These are phyloP conservation scores for Apocrypta bakeri DNA, from an alignment of 1,140 invertebrate species.

Conservation along the genomic window DNA sequence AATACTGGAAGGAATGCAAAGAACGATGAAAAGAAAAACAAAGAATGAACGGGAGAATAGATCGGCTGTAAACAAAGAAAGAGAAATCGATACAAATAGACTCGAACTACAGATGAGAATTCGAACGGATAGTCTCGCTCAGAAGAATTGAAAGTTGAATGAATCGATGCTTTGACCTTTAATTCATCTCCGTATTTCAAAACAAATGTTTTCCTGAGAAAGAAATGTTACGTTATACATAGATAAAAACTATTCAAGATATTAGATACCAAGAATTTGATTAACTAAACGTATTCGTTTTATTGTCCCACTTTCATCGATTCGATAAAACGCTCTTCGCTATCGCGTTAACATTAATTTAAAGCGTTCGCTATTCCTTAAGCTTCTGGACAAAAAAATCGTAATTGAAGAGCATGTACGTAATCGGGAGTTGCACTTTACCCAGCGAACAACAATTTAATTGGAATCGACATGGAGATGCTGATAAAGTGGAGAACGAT, in stretches of 20 bases:
- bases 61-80: no score
- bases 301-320: slow-evolving; percentile 31
- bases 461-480: not conserved
- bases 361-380: not conserved
- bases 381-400: not conserved
- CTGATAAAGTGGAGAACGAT: not conserved
- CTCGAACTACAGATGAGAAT: not conserved
- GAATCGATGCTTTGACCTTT: not conserved
- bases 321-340: slow-evolving; percentile 7
- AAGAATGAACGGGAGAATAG: not conserved
- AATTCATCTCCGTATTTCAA: not conserved
- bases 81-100: not conserved
- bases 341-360: slow-evolving; percentile 20
- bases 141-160: not conserved
- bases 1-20: not conserved
- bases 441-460: slow-evolving; percentile 21
- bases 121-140: no score
- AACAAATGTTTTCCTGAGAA: no score
- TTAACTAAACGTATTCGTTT: slow-evolving; percentile 15
- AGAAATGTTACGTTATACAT: no score
- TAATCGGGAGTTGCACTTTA: not conserved
- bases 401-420: not conserved
- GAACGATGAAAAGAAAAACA: not conserved
- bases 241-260: not conserved
- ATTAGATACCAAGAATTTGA: not conserved